phyloP scores from a whole-genome alignment of 2,797 vertebrate species.

The Microctenopoma stevenorrisi region DNA sequence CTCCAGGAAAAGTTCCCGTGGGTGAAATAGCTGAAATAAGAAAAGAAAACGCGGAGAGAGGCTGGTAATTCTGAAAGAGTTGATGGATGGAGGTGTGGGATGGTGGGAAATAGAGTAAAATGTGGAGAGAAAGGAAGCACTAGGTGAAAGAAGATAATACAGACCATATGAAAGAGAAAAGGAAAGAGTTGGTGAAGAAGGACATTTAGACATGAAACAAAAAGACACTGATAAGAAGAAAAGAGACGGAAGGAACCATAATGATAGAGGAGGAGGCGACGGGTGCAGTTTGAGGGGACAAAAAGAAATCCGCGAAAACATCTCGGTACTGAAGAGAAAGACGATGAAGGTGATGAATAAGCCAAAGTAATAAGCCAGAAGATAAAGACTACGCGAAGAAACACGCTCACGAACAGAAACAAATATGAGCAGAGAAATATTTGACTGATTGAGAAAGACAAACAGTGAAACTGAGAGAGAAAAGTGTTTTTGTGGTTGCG shows the following conservation, averaged over 20 bases:
- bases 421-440: conserved; percentile 35
- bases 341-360: not conserved
- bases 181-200: not conserved
- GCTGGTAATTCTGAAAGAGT: conserved; percentile 28
- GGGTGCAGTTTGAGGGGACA: no score
- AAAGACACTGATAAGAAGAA: no score
- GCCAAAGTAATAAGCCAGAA: no score
- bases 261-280: no score
- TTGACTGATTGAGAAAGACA: conserved; percentile 41
- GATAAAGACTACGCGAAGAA: no score
- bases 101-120: conserved; percentile 15
- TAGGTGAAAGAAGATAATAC: conserved; percentile 29
- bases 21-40: conserved; percentile 22
- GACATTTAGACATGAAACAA: conserved; percentile 23
- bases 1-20: conserved; percentile 21
- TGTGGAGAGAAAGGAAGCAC: conserved; percentile 5
- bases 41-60: conserved; percentile 37
- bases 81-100: conserved; percentile 38
- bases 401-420: not conserved
- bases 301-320: no score
- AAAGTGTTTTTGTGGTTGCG: conserved; percentile 20
- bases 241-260: no score
- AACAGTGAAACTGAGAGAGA: conserved; percentile 38
- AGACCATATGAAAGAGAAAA: conserved; percentile 6
- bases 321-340: not conserved